Evolutionary conservation across 2,113 vertebrate species (phyloP).

Genomic region (Sturnira hondurensis): DNA sequence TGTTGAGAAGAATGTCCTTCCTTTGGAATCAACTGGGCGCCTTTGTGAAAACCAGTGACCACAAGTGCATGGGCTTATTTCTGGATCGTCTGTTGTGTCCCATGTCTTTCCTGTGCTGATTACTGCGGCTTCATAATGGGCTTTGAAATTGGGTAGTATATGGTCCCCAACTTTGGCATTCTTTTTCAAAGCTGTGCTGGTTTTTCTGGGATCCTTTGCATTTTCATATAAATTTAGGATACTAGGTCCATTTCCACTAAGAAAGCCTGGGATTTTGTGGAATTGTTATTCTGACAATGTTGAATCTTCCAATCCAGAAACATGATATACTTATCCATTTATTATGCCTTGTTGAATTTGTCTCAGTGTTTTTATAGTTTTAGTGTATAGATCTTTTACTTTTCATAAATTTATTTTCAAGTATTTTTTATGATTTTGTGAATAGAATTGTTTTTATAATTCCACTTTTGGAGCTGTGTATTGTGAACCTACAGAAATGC

Average conservation of each 20-base stretch:
- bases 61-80: not conserved
- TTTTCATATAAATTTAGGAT: constrained; percentile 14
- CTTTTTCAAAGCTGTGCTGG: not conserved
- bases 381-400: not conserved
- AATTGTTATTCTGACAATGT: not conserved
- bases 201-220: not conserved
- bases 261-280: not conserved
- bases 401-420: not conserved
- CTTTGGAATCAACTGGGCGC: not conserved
- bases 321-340: not conserved
- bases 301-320: not conserved
- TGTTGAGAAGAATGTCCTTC: not conserved
- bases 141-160: not conserved
- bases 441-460: not conserved
- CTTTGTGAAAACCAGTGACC: not conserved
- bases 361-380: not conserved
- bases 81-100: not conserved
- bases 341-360: not conserved
- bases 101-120: not conserved
- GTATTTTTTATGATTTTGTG: not conserved
- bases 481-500: not conserved
- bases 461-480: not conserved
- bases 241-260: not conserved
- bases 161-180: not conserved
- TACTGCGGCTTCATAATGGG: not conserved